Conservation (phyloP, 2,888 invertebrate genomes). For the Pyrgus malvae region DNA sequence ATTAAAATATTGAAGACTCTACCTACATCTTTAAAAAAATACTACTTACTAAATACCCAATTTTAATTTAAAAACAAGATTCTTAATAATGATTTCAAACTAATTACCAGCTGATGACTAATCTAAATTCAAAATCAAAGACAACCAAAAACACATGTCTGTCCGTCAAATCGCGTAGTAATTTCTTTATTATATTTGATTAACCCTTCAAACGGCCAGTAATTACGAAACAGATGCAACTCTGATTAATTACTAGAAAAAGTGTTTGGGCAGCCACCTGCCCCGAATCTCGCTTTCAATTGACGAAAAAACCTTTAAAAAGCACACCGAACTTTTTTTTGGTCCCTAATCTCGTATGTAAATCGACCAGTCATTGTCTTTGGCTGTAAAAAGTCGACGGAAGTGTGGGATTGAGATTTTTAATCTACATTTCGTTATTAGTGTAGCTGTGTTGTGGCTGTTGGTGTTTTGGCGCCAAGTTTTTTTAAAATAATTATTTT, state of each 20-base stretch:
- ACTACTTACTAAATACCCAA: no score
- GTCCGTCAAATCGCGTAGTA: slow-evolving; percentile 54
- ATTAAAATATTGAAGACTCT: no score
- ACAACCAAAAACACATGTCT: slow-evolving; percentile 58
- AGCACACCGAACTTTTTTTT: slow-evolving; percentile 50
- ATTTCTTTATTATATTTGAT: slow-evolving; percentile 81
- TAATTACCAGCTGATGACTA: slow-evolving; percentile 37
- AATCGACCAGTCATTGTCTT: slow-evolving; percentile 75
- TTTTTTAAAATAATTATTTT: neutral
- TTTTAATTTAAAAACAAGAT: no score
- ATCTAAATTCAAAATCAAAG: slow-evolving; percentile 27
- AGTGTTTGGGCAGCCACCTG: slow-evolving; percentile 64
- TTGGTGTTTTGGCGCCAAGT: slow-evolving; percentile 6
- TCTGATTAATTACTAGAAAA: slow-evolving; percentile 78
- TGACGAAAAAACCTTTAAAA: slow-evolving; percentile 43
- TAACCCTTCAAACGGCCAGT: slow-evolving; percentile 71
- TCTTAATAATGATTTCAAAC: slow-evolving; percentile 1
- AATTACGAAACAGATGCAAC: slow-evolving; percentile 75
- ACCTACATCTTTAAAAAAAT: no score
- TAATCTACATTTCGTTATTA: slow-evolving; percentile 39
- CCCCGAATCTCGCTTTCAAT: slow-evolving; percentile 72
- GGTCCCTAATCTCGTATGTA: slow-evolving; percentile 65
- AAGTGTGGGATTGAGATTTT: slow-evolving; percentile 58
- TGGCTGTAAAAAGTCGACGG: slow-evolving; percentile 47
- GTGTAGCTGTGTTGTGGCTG: slow-evolving; percentile 7